Percentiles rank a stretch among this genome's conserved stretches.
Conservation (phyloP, 2,888 invertebrate species). For the Tinea semifulvella region DNA sequence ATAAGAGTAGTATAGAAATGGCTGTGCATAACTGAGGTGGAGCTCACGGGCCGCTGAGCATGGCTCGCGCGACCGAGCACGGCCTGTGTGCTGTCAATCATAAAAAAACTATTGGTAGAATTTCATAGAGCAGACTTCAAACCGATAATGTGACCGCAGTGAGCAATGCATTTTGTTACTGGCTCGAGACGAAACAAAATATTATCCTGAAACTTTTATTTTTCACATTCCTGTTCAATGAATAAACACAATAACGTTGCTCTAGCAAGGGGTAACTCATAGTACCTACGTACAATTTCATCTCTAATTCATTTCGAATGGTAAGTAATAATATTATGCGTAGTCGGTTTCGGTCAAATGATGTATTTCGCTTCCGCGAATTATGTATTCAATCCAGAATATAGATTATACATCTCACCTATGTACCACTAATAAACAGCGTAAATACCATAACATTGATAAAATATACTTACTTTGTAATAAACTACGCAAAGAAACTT, state of each 20-base stretch:
- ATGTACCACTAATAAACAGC: neutral
- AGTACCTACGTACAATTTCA: no score
- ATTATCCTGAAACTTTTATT: neutral
- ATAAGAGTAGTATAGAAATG: conserved; percentile 28
- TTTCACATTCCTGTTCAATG: conserved; percentile 5
- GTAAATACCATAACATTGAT: no score
- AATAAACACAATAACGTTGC: neutral
- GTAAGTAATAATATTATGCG: neutral
- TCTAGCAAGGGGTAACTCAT: no score
- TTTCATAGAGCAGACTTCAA: conserved; percentile 39
- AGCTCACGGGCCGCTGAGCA: conserved; percentile 50
- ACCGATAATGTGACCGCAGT: conserved; percentile 21
- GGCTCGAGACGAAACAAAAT: neutral
- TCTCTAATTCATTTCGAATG: no score
- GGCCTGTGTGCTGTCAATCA: conserved; percentile 63
- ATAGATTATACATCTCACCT: neutral
- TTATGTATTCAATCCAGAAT: neutral
- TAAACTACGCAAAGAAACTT: no score
- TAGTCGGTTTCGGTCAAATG: neutral
- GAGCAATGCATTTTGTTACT: conserved; percentile 17
- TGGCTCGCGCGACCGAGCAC: conserved; percentile 58
- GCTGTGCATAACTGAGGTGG: conserved; percentile 43
- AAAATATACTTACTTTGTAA: no score
- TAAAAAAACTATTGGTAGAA: conserved; percentile 51
- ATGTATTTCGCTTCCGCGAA: neutral